Base-by-base conservation (phyloP, 2,888 invertebrate species). In the Ischnura elegans region DNA sequence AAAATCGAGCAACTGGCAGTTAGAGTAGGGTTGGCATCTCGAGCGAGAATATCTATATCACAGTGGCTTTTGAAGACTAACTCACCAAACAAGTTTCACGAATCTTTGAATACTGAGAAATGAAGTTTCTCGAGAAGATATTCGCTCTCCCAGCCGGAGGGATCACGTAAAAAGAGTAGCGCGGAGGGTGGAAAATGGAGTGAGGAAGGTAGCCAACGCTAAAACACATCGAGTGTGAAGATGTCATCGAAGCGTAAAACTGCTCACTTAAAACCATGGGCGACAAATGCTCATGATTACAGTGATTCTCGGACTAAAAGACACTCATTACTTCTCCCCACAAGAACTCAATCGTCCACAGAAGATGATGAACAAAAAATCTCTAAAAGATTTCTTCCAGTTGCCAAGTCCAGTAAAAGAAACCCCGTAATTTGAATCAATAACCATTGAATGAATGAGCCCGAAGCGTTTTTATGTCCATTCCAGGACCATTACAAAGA, bases 171-270 rank as follows among this genome's bases (percentile, higher is more conserved):
- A 51, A 51, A 19, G 36, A 13, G 76, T 5, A 13, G 36, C n/a
- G 2, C 13, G 76, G 76, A n/a, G 36, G 76, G 13, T 13, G 25
- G 76, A 76, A 16, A 16, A 13, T 21, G 21, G 21, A 55, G 21
- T 29, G 76, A 36, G 76, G 76, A 10, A n/a, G n/a, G 36, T 36
- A n/a, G 36, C 29, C 36, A 36, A 76, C 36, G 76, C 76, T 76
- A 36, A 36, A n/a, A 76, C 29, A 76, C 25, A 76, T 36, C 36
- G 76, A 13, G 76, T 36, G 76, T 10, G 36, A 76, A 76, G 76
- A 36, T 36, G 76, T 29, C 76, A 36, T 6, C 76, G 36, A 76
- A 76, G 76, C 76, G 76, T 76, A 76, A 76, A 76, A 76, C 76
- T 76, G 36, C 76, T 76, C 36, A 10, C 76, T 76, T 13, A 0